phyloP scores from a whole-genome alignment of 2,888 invertebrate genomes.

The Macaria liturata region DNA sequence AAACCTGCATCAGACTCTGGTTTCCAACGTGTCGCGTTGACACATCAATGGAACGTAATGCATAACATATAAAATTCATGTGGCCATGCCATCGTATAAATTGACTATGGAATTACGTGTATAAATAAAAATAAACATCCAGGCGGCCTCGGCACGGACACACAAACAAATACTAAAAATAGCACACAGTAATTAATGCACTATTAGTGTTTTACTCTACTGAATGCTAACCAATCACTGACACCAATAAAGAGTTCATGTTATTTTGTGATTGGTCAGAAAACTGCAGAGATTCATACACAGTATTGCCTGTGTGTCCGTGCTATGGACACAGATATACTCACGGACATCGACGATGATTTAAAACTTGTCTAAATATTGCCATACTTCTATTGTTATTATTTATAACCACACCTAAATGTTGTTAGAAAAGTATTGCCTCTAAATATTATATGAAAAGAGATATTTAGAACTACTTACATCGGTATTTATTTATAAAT shows the following conservation, averaged over 20 bases:
- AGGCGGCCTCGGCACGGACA: conserved; percentile 19
- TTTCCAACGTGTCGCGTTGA: conserved; percentile 68
- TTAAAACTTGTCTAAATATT: conserved; percentile 70
- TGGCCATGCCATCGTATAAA: conserved; percentile 58
- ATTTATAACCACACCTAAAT: conserved; percentile 72
- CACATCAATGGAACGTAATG: conserved; percentile 61
- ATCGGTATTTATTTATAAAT: conserved; percentile 57
- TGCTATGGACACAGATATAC: conserved; percentile 37
- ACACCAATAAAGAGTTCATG: too few relatives aligned
- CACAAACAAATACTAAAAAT: too few relatives aligned
- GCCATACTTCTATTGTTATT: conserved; percentile 74
- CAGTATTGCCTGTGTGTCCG: too few relatives aligned
- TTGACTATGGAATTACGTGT: conserved; percentile 63
- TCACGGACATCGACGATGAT: conserved; percentile 56
- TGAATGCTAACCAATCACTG: too few relatives aligned
- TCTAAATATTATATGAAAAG: conserved; percentile 75
- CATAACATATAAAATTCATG: conserved; percentile 66
- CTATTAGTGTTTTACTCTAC: too few relatives aligned
- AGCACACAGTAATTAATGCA: too few relatives aligned
- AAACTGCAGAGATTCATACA: too few relatives aligned
- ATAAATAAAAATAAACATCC: conserved; percentile 48
- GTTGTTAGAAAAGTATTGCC: conserved; percentile 80
- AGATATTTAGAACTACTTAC: conserved; percentile 73
- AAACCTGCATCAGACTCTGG: conserved; percentile 78
- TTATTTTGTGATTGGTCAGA: too few relatives aligned